Conservation (phyloP, 2,797 vertebrate species). For the Amphiprion clarkii region DNA sequence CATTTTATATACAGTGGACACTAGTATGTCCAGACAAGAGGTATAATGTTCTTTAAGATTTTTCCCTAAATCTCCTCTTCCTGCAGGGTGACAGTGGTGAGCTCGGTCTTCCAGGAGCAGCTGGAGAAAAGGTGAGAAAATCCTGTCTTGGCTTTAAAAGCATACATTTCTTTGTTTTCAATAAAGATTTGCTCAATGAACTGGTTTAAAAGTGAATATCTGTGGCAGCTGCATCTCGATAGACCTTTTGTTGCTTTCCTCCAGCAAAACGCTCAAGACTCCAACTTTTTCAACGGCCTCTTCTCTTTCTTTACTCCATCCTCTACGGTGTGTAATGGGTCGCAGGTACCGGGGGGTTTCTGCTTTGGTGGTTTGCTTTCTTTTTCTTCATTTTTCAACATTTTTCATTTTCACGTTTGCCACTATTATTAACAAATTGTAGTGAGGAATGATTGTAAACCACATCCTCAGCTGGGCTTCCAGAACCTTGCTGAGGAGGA, state of each 20-base stretch:
- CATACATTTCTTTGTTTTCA: background rate
- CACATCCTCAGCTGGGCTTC: background rate
- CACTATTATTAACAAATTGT: background rate
- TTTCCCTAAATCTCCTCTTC: background rate
- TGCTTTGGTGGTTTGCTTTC: constrained; percentile 41
- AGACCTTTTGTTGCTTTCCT: constrained; percentile 60
- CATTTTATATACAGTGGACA: too few relatives aligned
- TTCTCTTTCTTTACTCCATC: constrained; percentile 76
- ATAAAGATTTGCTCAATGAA: constrained; percentile 4
- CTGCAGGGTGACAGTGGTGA: constrained; percentile 86
- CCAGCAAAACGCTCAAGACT: constrained; percentile 72
- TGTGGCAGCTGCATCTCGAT: constrained; percentile 28
- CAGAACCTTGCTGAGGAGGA: background rate
- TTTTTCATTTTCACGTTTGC: background rate
- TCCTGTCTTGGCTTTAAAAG: background rate
- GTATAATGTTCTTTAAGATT: too few relatives aligned
- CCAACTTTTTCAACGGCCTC: constrained; percentile 71
- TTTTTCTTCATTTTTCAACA: background rate
- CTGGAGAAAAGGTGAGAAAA: constrained; percentile 85
- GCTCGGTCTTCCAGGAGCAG: constrained; percentile 82
- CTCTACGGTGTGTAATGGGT: constrained; percentile 59
- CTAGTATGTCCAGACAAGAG: too few relatives aligned
- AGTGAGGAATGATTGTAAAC: background rate
- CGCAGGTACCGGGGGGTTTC: constrained; percentile 59
- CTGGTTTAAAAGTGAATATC: background rate